Evolutionary conservation across 1,140 invertebrate genomes (phyloP), one percentile per base, ranked within the genome.

Genomic region (Ditylenchus dipsaci): DNA sequence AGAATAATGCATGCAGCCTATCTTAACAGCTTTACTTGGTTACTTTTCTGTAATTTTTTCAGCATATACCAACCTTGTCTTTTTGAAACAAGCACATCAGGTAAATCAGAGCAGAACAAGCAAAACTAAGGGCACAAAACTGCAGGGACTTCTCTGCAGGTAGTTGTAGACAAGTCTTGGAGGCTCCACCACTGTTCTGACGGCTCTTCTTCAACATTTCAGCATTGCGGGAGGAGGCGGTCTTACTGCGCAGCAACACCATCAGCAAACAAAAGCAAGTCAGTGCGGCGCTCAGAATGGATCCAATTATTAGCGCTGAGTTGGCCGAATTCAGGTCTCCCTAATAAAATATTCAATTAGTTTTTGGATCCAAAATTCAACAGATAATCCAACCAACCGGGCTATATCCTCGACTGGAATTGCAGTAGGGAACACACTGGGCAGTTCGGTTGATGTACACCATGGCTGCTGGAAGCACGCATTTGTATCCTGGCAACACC

Each of bases 251-350:
- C 23, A 72, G n/a, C 43, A 15, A 66, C 0, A 57, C 85, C 1
- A 84, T 84, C 11, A 85, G 63, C 3, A 85, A 77, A 8, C 85
- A 84, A 63, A 85, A 82, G 0, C 84, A 61, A 1, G 84, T 84
- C 23, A 83, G 82, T 0, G 81, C 70, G 65, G 84, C 83, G 69
- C 84, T 84, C 1, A 85, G 62, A n/a, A 77, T 78, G 8, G 84
- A 78, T 78, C 82, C 84, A 42, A 84, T 78, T 1, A 81, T 73
- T 78, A 85, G 83, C 79, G 84, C 49, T 23, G 67, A 71, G 17
- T 49, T 42, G 9, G 56, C 61, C 13, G 65, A 23, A 38, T 66
- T 33, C 27, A 61, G 15, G 27, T 61, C 59, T 13, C 1, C n/a
- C 59, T 61, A 45, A 45, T n/a, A 61, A 23, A 45, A 45, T 33